phyloP scores from a whole-genome alignment of 2,888 invertebrate genomes.

The Mechanitis mazaeus region DNA sequence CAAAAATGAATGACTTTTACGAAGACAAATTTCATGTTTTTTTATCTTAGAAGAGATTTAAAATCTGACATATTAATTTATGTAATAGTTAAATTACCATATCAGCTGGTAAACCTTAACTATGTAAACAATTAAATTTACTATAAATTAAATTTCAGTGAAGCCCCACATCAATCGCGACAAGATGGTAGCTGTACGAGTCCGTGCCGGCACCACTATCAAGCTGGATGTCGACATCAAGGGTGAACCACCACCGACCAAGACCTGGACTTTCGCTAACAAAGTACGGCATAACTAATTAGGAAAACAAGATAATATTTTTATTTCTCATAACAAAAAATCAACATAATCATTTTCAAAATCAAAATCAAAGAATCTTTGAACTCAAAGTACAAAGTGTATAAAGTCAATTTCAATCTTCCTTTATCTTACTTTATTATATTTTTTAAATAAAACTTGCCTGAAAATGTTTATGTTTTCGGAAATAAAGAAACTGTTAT shows the following conservation, averaged over 20 bases:
- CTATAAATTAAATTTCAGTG: constrained; percentile 72
- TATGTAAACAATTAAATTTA: too few relatives aligned
- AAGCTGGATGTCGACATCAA: constrained; percentile 95
- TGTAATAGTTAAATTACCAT: background rate
- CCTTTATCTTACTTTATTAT: too few relatives aligned
- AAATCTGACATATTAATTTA: background rate
- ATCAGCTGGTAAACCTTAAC: too few relatives aligned
- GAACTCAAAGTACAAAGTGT: too few relatives aligned
- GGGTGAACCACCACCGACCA: constrained; percentile 97
- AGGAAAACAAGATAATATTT: too few relatives aligned
- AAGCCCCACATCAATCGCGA: constrained; percentile 97
- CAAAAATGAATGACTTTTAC: background rate
- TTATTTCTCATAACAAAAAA: too few relatives aligned
- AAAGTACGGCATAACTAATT: constrained; percentile 54
- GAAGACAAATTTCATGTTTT: background rate
- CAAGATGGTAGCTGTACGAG: constrained; percentile 90
- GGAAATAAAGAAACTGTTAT: too few relatives aligned
- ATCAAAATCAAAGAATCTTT: too few relatives aligned
- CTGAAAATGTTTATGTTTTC: too few relatives aligned
- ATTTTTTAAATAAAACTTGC: too few relatives aligned
- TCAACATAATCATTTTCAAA: too few relatives aligned
- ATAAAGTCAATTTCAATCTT: too few relatives aligned
- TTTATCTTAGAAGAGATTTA: background rate
- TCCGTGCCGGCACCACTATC: constrained; percentile 92
- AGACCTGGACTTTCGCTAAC: constrained; percentile 86